Percentiles rank a stretch among this genome's conserved stretches.
Evolutionary conservation across 2,113 vertebrate genomes (phyloP).

Genomic region (Erythrocercus mccallii): DNA sequence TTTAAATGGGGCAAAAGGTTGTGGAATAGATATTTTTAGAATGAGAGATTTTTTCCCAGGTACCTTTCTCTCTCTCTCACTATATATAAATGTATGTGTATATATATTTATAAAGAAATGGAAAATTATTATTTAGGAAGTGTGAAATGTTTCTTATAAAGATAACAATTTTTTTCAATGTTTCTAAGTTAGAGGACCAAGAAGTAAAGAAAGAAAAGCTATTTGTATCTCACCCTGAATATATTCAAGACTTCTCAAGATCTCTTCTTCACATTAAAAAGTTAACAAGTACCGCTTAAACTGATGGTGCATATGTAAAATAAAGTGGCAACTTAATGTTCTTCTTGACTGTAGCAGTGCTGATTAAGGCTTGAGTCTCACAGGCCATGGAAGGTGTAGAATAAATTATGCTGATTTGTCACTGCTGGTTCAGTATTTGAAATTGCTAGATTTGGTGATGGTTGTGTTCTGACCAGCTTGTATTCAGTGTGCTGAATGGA

Average conservation of each 20-base stretch:
- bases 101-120: background rate
- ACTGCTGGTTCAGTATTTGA: background rate
- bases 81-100: too few species aligned
- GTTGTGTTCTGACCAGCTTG: background rate
- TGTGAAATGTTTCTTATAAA: background rate
- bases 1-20: background rate
- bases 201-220: background rate
- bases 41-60: background rate
- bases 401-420: background rate
- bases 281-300: background rate
- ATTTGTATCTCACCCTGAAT: background rate
- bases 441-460: background rate
- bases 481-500: background rate
- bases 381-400: background rate
- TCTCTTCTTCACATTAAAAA: background rate
- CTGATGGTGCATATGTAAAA: background rate
- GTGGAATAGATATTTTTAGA: slow-evolving; percentile 16
- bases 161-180: background rate
- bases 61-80: background rate
- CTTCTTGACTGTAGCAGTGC: background rate
- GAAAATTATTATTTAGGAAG: background rate
- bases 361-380: background rate
- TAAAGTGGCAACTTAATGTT: background rate
- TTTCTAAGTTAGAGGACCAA: background rate
- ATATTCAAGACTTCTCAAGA: background rate